Percentiles rank a stretch among this genome's conserved stretches.
phyloP scores from a whole-genome alignment of 2,888 invertebrate genomes.

The Lordiphosa fenestrarum region DNA sequence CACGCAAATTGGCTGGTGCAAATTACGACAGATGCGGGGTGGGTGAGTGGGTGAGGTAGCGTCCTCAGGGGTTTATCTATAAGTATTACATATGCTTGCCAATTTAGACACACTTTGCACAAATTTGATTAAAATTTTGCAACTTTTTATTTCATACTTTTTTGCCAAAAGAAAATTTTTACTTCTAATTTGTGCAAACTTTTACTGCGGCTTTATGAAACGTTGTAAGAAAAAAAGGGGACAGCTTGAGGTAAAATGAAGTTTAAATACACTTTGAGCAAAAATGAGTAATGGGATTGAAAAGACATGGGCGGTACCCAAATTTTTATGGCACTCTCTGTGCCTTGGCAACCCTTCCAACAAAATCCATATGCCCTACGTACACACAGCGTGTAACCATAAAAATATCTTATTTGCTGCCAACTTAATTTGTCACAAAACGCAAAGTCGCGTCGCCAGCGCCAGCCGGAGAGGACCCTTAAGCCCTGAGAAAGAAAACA shows the following conservation, averaged over 20 bases:
- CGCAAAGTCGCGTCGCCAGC: constrained; percentile 47
- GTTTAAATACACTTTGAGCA: constrained; percentile 3
- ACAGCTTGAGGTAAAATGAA: neutral
- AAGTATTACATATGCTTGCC: constrained; percentile 45
- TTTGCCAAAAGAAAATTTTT: constrained; percentile 18
- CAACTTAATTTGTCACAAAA: constrained; percentile 70
- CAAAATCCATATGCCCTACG: constrained; percentile 12
- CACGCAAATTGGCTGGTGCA: constrained; percentile 56
- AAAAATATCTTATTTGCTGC: constrained; percentile 61
- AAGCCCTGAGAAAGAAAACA: constrained; percentile 53
- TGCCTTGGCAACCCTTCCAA: neutral
- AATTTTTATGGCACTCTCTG: no score
- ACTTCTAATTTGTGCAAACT: constrained; percentile 54
- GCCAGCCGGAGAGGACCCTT: constrained; percentile 9
- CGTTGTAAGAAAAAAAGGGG: constrained; percentile 11
- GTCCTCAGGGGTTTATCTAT: constrained; percentile 28
- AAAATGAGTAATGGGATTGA: no score
- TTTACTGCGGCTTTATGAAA: constrained; percentile 19
- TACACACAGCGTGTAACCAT: constrained; percentile 15
- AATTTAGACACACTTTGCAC: constrained; percentile 72
- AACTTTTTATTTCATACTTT: constrained; percentile 23
- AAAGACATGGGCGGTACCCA: no score
- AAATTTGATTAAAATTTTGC: constrained; percentile 71
- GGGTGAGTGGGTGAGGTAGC: neutral
- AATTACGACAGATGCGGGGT: constrained; percentile 60